Conservation (phyloP, 2,888 invertebrate species). For the Eristalinus sepulchralis region DNA sequence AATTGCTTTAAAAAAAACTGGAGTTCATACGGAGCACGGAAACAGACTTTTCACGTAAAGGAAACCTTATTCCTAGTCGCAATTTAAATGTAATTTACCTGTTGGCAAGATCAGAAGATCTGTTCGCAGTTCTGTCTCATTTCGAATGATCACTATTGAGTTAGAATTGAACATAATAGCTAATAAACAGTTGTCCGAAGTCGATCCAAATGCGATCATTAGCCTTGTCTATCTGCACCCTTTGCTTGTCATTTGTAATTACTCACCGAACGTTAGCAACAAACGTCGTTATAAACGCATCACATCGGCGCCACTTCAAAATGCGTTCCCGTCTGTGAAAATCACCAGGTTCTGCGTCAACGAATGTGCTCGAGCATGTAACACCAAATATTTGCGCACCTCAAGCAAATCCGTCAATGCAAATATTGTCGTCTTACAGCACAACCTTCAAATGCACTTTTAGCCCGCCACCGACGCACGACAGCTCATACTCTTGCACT, state of each 20-base stretch:
- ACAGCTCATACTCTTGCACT: background rate
- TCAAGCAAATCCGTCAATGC: background rate
- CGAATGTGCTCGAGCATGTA: background rate
- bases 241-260: background rate
- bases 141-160: no score
- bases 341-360: background rate
- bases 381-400: background rate
- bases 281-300: background rate
- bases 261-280: background rate
- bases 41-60: no score
- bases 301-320: background rate
- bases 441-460: background rate
- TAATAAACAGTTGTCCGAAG: no score
- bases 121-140: no score
- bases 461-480: background rate
- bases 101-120: no score
- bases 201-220: no score
- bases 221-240: no score
- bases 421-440: background rate
- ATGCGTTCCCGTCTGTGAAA: background rate
- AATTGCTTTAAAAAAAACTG: no score
- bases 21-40: no score
- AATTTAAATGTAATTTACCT: no score
- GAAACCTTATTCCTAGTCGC: no score
- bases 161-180: no score